Percentiles rank a stretch among this genome's conserved stretches.
Evolutionary conservation across 2,888 invertebrate species (phyloP).

Genomic region (Agriotes lineatus): DNA sequence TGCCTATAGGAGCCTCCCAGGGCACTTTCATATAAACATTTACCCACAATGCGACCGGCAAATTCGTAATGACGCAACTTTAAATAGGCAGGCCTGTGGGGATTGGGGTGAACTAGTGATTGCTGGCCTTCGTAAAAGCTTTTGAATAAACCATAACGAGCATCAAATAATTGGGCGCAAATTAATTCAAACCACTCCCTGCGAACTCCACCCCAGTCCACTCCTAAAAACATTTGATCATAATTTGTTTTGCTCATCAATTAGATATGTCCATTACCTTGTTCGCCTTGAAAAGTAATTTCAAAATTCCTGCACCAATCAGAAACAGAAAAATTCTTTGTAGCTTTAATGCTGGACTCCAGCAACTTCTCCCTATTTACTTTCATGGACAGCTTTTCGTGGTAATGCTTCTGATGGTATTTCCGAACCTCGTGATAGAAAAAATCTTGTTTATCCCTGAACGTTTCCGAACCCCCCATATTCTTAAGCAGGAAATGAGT

Average conservation of each 20-base stretch:
- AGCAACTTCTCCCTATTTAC: conserved; percentile 85
- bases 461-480: conserved; percentile 95
- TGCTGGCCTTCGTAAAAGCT: conserved; percentile 89
- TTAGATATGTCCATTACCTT: too few relatives aligned
- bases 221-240: conserved; percentile 72
- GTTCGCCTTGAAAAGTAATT: conserved; percentile 93
- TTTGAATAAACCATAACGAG: conserved; percentile 84
- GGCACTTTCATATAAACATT: conserved; percentile 94
- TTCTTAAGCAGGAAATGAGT: conserved; percentile 92
- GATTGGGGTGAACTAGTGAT: conserved; percentile 92
- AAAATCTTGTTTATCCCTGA: conserved; percentile 81
- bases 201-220: conserved; percentile 94
- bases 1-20: conserved; percentile 91
- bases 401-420: conserved; percentile 88
- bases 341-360: conserved; percentile 87
- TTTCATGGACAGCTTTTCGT: conserved; percentile 87
- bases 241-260: too few relatives aligned
- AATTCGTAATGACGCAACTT: conserved; percentile 93
- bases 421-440: conserved; percentile 82
- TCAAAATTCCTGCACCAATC: conserved; percentile 97
- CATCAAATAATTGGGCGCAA: conserved; percentile 89
- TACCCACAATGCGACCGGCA: conserved; percentile 93
- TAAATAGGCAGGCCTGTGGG: conserved; percentile 78
- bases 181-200: conserved; percentile 96
- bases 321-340: conserved; percentile 84